Evolutionary conservation across 2,113 vertebrate species (phyloP).

Genomic region (Sinosuthora webbiana): DNA sequence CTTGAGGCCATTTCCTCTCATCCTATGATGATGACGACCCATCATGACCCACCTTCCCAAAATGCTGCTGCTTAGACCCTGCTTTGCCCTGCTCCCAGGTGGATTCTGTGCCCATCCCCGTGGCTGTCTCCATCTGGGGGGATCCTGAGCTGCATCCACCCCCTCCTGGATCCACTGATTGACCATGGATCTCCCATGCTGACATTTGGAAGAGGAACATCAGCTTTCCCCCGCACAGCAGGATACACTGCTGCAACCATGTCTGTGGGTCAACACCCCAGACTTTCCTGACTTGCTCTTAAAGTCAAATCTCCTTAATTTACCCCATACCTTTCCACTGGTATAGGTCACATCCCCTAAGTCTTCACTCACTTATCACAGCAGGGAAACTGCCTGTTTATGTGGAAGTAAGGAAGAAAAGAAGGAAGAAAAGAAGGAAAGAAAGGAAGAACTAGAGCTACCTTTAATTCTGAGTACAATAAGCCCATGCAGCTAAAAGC

Average conservation of each 20-base stretch:
- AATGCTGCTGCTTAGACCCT: background rate
- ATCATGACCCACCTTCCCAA: background rate
- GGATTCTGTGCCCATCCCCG: background rate
- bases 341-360: background rate
- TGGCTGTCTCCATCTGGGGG: background rate
- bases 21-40: too few relatives aligned
- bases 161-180: background rate
- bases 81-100: background rate
- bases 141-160: background rate
- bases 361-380: background rate
- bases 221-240: background rate
- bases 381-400: background rate
- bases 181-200: background rate
- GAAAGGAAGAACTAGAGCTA: background rate
- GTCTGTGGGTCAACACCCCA: background rate
- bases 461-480: background rate
- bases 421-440: too few relatives aligned
- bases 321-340: background rate
- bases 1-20: background rate
- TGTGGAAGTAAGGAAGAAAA: background rate
- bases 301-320: background rate
- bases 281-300: background rate
- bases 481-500: background rate
- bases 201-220: background rate
- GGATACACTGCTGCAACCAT: fast-evolving